phyloP scores from a whole-genome alignment of 1,140 invertebrate genomes.

The Danaus melanippus region DNA sequence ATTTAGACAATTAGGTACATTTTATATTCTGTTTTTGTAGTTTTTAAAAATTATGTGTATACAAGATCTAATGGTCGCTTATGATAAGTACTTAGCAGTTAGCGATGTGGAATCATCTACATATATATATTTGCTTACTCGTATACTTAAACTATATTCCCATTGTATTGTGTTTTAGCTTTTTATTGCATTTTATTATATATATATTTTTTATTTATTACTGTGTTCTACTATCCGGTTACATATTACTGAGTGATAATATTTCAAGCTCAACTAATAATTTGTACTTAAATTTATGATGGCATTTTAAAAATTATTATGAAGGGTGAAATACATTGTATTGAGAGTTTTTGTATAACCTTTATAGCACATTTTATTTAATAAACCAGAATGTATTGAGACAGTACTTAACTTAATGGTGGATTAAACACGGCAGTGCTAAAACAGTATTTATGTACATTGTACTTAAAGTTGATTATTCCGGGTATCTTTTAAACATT shows the following conservation, averaged over 20 bases:
- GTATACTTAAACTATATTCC: constrained; percentile 29
- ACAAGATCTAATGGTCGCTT: constrained; percentile 4
- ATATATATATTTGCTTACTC: constrained; percentile 32
- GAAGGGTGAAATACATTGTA: no score
- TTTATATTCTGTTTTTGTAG: no score
- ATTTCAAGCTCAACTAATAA: constrained; percentile 59
- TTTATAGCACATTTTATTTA: no score
- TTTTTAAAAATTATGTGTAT: no score
- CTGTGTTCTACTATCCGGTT: constrained; percentile 36
- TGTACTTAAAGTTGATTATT: no score
- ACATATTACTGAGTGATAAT: constrained; percentile 52
- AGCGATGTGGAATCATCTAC: constrained; percentile 43
- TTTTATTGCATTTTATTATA: constrained; percentile 37
- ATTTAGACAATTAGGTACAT: no score
- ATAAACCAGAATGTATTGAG: not conserved
- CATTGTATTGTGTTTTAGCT: constrained; percentile 47
- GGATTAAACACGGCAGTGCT: no score
- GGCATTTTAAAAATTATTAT: not conserved
- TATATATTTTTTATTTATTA: constrained; percentile 45
- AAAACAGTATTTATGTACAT: no score
- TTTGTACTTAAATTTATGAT: constrained; percentile 33
- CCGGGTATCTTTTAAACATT: no score
- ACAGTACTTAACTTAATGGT: no score
- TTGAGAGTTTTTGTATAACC: no score
- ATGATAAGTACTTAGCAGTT: constrained; percentile 50